phyloP scores from a whole-genome alignment of 1,140 invertebrate genomes.

The Heterodera schachtii region DNA sequence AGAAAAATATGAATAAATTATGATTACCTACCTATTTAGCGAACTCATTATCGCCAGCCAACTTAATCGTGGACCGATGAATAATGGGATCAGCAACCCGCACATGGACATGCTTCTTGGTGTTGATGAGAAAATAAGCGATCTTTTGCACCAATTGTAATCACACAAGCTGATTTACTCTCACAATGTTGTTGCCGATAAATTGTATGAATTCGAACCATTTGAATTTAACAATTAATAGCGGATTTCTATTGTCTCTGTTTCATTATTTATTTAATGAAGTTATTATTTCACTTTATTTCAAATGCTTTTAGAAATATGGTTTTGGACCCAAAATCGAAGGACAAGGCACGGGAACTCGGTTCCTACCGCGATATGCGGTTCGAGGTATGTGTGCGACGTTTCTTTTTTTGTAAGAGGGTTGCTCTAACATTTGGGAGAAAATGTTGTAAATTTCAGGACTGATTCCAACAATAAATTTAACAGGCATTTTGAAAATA shows the following conservation, averaged over 20 bases:
- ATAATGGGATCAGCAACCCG: constrained; percentile 36
- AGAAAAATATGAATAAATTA: constrained; percentile 16
- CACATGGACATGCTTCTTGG: constrained; percentile 57
- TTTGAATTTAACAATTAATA: neutral
- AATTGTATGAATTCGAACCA: neutral
- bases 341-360: constrained; percentile 53
- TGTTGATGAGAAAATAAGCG: constrained; percentile 53
- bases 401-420: no score
- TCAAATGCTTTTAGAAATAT: constrained; percentile 4
- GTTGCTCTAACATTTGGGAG: no score
- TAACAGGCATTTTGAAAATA: no score
- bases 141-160: constrained; percentile 42
- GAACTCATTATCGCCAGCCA: constrained; percentile 49
- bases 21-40: constrained; percentile 24
- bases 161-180: constrained; percentile 22
- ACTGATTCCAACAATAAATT: no score
- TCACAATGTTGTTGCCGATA: constrained; percentile 7
- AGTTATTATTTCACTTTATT: neutral
- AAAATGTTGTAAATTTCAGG: no score
- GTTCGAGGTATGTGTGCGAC: constrained; percentile 44
- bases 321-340: constrained; percentile 57
- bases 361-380: constrained; percentile 60
- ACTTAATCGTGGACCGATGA: constrained; percentile 56
- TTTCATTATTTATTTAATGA: neutral
- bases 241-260: neutral